These are phyloP conservation scores for Passer montanus DNA, from an alignment of 2,113 vertebrate species.

Conservation along the genomic window DNA sequence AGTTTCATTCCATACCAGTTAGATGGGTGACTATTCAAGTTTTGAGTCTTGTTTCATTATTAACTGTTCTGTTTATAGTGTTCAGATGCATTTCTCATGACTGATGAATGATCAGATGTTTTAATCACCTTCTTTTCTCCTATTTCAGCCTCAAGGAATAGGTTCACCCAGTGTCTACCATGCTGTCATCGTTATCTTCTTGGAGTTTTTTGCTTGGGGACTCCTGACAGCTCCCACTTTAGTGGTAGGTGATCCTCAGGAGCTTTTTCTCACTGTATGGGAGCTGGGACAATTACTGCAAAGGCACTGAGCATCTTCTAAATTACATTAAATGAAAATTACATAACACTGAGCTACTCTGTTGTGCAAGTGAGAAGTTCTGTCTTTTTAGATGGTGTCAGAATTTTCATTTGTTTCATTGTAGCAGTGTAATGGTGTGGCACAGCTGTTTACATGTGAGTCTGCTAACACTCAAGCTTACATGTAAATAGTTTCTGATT, in stretches of 20 bases:
- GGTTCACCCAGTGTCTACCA: constrained; percentile 91
- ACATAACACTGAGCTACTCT: not conserved
- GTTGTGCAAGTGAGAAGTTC: not conserved
- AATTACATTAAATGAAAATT: not conserved
- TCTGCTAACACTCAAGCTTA: not conserved
- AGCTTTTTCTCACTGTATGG: rapidly evolving
- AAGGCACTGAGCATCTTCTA: not conserved
- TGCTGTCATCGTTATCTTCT: constrained; percentile 89
- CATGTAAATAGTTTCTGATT: not conserved
- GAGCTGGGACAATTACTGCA: not conserved
- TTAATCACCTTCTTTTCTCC: not conserved
- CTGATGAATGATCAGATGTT: not conserved
- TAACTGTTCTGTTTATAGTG: not conserved
- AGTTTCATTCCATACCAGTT: not conserved
- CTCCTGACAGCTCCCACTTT: constrained; percentile 87
- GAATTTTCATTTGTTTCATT: not conserved
- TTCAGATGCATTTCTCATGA: not conserved
- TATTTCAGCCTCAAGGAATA: constrained; percentile 85
- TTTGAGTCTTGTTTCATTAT: not conserved
- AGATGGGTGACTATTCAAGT: not conserved
- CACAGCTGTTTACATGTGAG: not conserved
- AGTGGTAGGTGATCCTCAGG: constrained; percentile 73
- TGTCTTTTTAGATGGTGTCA: not conserved
- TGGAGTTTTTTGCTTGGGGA: constrained; percentile 93
- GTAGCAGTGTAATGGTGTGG: not conserved